phyloP scores from a whole-genome alignment of 2,797 vertebrate species.

The Centropyge bicolor region DNA sequence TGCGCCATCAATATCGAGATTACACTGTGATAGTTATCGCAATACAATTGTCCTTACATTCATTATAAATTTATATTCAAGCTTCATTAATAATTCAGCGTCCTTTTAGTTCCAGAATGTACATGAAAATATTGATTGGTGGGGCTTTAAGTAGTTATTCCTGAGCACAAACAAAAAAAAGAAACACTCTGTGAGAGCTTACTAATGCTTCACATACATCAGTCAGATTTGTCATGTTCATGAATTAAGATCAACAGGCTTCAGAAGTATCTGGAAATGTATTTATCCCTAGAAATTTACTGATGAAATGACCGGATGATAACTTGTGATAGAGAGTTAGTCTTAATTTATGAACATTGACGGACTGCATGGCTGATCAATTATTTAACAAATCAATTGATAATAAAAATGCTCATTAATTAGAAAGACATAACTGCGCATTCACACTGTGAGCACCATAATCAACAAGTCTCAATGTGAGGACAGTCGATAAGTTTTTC shows the following conservation, averaged over 20 bases:
- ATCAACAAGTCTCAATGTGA: not conserved
- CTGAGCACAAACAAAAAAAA: not conserved
- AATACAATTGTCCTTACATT: not conserved
- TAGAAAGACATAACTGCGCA: not conserved
- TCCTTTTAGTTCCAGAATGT: not conserved
- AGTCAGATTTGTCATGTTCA: not conserved
- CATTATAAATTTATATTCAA: too few relatives aligned
- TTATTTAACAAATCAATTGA: not conserved
- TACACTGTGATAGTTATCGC: not conserved
- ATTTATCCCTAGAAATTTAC: not conserved
- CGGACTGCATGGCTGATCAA: not conserved
- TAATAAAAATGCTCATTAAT: not conserved
- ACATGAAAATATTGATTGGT: not conserved
- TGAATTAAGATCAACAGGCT: not conserved
- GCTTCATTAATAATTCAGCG: not conserved
- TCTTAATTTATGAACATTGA: not conserved
- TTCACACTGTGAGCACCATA: not conserved
- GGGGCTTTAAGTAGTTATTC: not conserved
- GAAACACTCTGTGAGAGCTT: not conserved
- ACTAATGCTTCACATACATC: not conserved
- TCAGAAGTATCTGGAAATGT: not conserved
- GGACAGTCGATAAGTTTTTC: conserved; percentile 2
- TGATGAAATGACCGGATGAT: not conserved
- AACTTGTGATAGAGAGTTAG: not conserved
- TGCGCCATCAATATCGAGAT: not conserved